A percentile compares a stretch with the other conserved stretches of the same genome.
These are phyloP conservation scores for Euproctis similis DNA, from an alignment of 2,888 invertebrate species.

Conservation along the genomic window DNA sequence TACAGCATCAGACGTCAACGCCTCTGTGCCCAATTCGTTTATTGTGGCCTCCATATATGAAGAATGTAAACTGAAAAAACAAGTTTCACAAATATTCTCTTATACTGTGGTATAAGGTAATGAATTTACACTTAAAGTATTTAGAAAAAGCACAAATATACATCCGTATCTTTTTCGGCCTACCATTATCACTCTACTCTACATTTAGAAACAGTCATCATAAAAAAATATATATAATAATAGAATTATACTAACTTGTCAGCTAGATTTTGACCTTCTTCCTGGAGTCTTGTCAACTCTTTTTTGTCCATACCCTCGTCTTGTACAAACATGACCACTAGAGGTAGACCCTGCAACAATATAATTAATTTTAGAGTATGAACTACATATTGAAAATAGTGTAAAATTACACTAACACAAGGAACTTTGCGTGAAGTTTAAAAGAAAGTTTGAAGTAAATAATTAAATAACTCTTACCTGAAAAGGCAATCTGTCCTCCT, in stretches of 20 bases:
- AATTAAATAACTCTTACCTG: constrained; percentile 78
- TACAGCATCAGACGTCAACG: constrained; percentile 82
- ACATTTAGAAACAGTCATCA: not conserved
- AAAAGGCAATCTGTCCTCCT: constrained; percentile 91
- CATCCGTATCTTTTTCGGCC: too few species aligned
- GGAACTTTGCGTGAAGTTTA: too few species aligned
- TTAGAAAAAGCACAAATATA: too few species aligned
- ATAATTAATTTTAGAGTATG: too few species aligned
- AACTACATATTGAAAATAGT: too few species aligned
- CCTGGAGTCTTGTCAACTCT: constrained; percentile 88
- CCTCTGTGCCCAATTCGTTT: constrained; percentile 78
- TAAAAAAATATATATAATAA: too few species aligned
- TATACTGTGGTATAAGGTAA: too few species aligned
- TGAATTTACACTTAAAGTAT: too few species aligned
- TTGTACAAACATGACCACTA: constrained; percentile 93
- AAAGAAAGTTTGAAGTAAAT: too few species aligned
- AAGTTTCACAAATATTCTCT: not conserved
- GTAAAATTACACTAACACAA: too few species aligned
- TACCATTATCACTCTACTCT: too few species aligned
- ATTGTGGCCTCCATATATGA: constrained; percentile 88
- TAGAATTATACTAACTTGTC: constrained; percentile 81
- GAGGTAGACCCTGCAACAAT: constrained; percentile 79
- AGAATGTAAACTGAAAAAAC: constrained; percentile 82
- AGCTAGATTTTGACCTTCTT: constrained; percentile 92
- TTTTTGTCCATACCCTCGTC: constrained; percentile 89